Conservation (phyloP, 2,888 invertebrate genomes). For the Drosophila nr. fundita region DNA sequence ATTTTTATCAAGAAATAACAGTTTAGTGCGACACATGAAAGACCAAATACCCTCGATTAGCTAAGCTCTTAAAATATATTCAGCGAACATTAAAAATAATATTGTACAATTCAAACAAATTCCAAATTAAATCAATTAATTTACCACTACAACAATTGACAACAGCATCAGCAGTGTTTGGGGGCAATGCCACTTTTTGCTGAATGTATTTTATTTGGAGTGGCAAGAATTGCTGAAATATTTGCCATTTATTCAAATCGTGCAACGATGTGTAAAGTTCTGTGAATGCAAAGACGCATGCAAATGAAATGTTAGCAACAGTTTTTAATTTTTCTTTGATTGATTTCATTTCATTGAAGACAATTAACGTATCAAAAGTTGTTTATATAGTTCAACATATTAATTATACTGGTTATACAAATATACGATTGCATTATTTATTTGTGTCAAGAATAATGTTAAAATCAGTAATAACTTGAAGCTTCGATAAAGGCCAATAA, state of each 20-base stretch:
- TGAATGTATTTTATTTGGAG: slow-evolving; percentile 44
- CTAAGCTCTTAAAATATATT: neutral
- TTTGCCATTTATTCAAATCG: slow-evolving; percentile 65
- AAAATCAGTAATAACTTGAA: neutral
- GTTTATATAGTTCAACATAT: neutral
- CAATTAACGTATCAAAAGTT: neutral
- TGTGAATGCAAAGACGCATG: slow-evolving; percentile 33
- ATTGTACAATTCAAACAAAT: slow-evolving; percentile 5
- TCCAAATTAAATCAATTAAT: slow-evolving; percentile 57
- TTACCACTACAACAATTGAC: slow-evolving; percentile 40
- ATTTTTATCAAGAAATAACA: neutral
- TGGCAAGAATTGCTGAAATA: slow-evolving; percentile 29
- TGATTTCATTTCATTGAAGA: slow-evolving; percentile 10
- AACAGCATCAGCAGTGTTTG: slow-evolving; percentile 16
- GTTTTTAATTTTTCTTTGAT: slow-evolving; percentile 8
- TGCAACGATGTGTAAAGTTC: slow-evolving; percentile 54
- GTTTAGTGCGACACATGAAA: neutral
- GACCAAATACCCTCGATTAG: neutral
- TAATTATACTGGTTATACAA: neutral
- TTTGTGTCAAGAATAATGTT: neutral
- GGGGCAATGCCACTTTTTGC: slow-evolving; percentile 59
- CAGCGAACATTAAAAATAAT: slow-evolving; percentile 25
- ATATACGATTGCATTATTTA: neutral
- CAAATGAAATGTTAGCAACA: slow-evolving; percentile 10
- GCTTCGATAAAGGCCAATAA: neutral